Evolutionary conservation across 1,140 invertebrate species (phyloP), one percentile per base, ranked within the genome.

Genomic region (Tachypleus tridentatus): DNA sequence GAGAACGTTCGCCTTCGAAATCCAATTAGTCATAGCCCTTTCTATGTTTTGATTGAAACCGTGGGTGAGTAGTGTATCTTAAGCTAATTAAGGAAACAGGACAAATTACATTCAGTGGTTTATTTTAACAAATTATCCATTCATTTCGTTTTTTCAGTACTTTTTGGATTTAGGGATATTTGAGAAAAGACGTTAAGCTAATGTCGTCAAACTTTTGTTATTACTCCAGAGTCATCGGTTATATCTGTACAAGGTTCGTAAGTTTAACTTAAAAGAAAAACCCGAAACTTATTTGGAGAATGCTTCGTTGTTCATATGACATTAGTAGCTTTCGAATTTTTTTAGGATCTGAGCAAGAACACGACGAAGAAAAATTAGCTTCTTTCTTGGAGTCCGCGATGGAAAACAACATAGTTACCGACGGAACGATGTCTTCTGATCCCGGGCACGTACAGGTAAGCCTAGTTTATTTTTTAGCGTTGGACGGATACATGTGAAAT

Each of bases 21-120:
- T 60, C 86, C 86, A 49, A 80, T 85, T 65, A 74, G n/a, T 3
- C 11, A 76, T 48, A 85, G 83, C 75, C 86, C 88, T 3, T 97
- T 96, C 77, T 97, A 97, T 74, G 85, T 95, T 72, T 73, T 98
- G 1, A 83, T 97, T 61, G 94, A 98, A 79, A 91, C 91, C 0
- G 87, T 90, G 11, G 71, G 70, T 62, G 8, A 54, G 58, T 49
- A 60, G 29, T 29, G 29, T 29, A 29, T 29, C 29, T 29, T 29
- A 29, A 29, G 29, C 29, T 29, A 10, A 48, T 7, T 29, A 57
- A 65, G 11, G 51, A 52, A 49, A 49, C 11, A 5, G 6, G 49
- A 60, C 51, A 57, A 59, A 51, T 59, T 67, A 10, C 3, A 29
- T 11, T 48, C 60, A n/a, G 5, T 70, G 11, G 29, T 29, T 29